Conservation (phyloP, 2,797 vertebrate species). For the Poecilia wingei region DNA sequence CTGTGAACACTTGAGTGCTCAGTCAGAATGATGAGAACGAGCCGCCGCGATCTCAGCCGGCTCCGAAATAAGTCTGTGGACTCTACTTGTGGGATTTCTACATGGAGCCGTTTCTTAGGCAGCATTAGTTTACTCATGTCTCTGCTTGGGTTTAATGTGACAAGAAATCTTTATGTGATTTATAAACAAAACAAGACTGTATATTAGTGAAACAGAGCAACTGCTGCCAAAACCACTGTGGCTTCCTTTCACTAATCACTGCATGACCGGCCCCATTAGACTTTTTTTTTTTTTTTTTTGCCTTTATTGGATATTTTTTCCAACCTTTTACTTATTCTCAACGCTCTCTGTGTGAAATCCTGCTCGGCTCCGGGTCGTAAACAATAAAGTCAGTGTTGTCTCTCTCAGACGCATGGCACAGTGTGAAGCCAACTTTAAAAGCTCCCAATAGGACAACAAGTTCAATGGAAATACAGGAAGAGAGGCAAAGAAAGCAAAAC, state of each 20-base stretch:
- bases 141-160: slow-evolving; percentile 16
- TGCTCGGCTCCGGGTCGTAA: slow-evolving; percentile 5
- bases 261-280: slow-evolving; percentile 9
- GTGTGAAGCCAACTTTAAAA: slow-evolving; percentile 23
- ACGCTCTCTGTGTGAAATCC: not conserved
- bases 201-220: slow-evolving; percentile 20
- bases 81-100: not conserved
- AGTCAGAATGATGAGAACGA: not conserved
- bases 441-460: slow-evolving; percentile 37
- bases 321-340: slow-evolving; percentile 18
- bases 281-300: slow-evolving; percentile 4
- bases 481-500: slow-evolving; percentile 6
- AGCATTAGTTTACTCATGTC: slow-evolving; percentile 1
- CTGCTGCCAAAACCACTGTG: slow-evolving; percentile 16
- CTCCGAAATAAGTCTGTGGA: not conserved
- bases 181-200: not conserved
- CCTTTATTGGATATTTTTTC: slow-evolving; percentile 25
- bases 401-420: slow-evolving; percentile 17
- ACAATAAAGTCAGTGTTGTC: slow-evolving; percentile 16
- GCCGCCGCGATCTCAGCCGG: not conserved
- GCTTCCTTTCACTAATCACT: slow-evolving; percentile 19
- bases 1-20: not conserved
- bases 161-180: not conserved
- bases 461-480: slow-evolving; percentile 6
- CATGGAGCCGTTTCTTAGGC: slow-evolving; percentile 10